Base-by-base conservation (phyloP, 2,888 invertebrate genomes). In the Trichopria drosophilae region DNA sequence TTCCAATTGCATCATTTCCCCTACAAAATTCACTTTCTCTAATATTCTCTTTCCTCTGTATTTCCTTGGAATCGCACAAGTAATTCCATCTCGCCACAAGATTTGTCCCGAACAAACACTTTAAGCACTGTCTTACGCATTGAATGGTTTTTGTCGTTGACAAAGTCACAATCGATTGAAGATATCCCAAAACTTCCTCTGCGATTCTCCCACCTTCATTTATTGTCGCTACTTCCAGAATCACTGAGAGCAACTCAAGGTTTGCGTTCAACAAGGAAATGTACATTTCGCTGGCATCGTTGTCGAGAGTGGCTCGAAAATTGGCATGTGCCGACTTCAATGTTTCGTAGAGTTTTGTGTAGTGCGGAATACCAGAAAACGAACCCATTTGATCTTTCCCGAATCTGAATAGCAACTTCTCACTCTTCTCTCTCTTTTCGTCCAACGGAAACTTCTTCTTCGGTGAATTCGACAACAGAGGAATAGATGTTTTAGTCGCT, bases 241-340 rank as follows among this genome's bases (percentile, higher is more conserved):
- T 80, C 51, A 87, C 83, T 0, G 87, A 83, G 18, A 92, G 71
- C 4, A 84, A 82, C 53, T 83, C 79, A n/a, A 68, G 10, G 1
- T 83, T 78, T 6, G 84, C 82, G 51, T 81, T 80, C 42, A 90
- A 73, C 51, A 89, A 79, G 22, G 80, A 81, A 41, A 86, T 74
- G 69, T 93, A 88, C 74, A 84, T 84, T 68, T 88, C 86, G 60
- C 88, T 88, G 24, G 85, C 83, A 63, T 85, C 84, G 24, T 84
- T 81, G 64, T 91, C 90, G 61, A 93, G 79, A 35, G 89, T 89
- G 66, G 85, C 92, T 83, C 90, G 91, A 76, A 93, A 92, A 79
- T 90, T 94, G 20, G 86, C 85, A 76, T 91, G 89, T 3, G 92
- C 87, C 58, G 87, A 86, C 70, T 85, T 87, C 47, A 95, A 73